These are phyloP conservation scores for Gila robusta DNA, from an alignment of 2,797 vertebrate genomes.

Conservation along the genomic window DNA sequence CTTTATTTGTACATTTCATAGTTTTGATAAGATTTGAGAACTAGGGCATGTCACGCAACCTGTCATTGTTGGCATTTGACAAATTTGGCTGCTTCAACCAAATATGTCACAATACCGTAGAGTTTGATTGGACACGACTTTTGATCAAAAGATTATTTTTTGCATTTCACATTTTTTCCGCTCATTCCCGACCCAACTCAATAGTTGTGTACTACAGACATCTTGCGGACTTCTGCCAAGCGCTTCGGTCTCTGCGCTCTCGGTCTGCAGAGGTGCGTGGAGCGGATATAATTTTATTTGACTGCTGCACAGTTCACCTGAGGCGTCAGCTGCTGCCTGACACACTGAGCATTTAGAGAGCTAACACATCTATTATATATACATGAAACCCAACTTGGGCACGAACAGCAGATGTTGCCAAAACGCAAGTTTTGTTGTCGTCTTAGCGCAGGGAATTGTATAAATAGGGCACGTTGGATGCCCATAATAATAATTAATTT, in stretches of 20 bases:
- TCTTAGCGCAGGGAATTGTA: constrained; percentile 30
- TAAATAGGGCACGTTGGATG: constrained; percentile 34
- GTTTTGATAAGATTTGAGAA: not conserved
- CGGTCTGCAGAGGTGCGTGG: constrained; percentile 39
- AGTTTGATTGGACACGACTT: not conserved
- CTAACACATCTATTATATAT: constrained; percentile 66
- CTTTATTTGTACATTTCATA: not conserved
- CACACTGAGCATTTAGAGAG: constrained; percentile 63
- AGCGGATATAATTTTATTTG: constrained; percentile 61
- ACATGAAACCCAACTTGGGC: constrained; percentile 60
- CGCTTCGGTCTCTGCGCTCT: constrained; percentile 5
- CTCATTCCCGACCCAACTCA: not conserved
- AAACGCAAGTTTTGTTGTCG: constrained; percentile 65
- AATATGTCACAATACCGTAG: not conserved
- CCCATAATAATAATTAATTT: too few relatives aligned
- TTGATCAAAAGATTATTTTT: not conserved
- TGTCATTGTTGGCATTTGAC: not conserved
- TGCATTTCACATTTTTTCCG: not conserved
- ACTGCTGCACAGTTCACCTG: constrained; percentile 61
- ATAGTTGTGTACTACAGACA: not conserved
- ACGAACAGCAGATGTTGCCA: constrained; percentile 71
- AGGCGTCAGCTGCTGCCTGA: constrained; percentile 57
- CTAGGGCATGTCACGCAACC: not conserved
- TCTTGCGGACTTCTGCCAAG: constrained; percentile 11
- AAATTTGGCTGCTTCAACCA: not conserved